phyloP scores from a whole-genome alignment of 2,888 invertebrate genomes.

The Metallyticus violacea region DNA sequence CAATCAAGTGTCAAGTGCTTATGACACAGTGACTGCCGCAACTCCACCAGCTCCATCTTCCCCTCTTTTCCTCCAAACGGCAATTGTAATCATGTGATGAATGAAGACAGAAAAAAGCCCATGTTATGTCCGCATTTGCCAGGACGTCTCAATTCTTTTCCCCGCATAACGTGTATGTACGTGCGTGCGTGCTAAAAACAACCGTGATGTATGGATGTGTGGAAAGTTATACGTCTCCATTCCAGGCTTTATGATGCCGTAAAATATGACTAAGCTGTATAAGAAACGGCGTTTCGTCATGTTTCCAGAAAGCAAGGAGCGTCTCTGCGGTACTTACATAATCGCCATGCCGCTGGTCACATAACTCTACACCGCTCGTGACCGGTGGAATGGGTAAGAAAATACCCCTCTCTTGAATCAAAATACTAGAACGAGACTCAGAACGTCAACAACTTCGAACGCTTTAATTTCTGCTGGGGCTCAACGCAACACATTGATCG shows the following conservation, averaged over 20 bases:
- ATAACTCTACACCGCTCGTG: neutral
- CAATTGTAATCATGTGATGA: neutral
- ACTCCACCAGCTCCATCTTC: neutral
- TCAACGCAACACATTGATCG: too few species aligned
- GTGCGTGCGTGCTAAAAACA: neutral
- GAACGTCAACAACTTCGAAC: too few species aligned
- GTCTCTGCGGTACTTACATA: neutral
- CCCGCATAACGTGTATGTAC: neutral
- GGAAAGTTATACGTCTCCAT: neutral
- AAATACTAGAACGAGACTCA: neutral
- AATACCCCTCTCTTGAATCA: neutral
- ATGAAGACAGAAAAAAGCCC: neutral
- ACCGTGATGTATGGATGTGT: neutral
- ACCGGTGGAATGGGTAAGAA: neutral
- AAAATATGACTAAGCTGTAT: neutral
- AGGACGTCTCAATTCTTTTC: neutral
- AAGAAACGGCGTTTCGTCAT: neutral
- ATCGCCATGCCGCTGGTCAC: neutral
- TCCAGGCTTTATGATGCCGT: neutral
- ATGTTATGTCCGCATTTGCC: neutral
- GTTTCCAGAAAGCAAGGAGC: neutral
- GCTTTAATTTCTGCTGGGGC: neutral
- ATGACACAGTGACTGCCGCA: neutral
- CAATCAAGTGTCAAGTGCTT: neutral
- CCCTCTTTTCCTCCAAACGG: neutral